Evolutionary conservation across 2,113 vertebrate species (phyloP).

Genomic region (Zapornia atra): DNA sequence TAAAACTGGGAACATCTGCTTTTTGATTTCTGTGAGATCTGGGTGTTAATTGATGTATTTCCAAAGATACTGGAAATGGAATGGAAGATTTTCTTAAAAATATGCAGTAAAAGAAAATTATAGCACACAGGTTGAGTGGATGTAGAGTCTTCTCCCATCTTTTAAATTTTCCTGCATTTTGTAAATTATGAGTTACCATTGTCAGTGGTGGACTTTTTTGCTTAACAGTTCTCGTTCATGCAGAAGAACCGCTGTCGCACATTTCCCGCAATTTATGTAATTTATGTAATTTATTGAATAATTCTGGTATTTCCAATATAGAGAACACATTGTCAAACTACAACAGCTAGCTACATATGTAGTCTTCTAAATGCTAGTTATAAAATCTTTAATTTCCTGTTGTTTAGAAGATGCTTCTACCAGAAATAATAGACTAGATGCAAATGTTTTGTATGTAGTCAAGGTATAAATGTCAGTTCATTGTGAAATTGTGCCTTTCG

Average conservation of each 20-base stretch:
- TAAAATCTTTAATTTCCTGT: not conserved
- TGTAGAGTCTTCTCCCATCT: not conserved
- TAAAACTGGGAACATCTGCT: conserved; percentile 50
- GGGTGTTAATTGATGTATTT: conserved; percentile 34
- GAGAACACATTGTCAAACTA: not conserved
- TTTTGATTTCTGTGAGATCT: conserved; percentile 8
- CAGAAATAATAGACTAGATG: not conserved
- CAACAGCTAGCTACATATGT: not conserved
- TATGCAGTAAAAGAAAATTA: not conserved
- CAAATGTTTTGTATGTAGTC: not conserved
- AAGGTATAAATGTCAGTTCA: not conserved
- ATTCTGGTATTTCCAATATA: not conserved
- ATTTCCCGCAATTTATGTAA: not conserved
- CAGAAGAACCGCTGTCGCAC: not conserved
- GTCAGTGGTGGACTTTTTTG: not conserved
- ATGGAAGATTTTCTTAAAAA: not conserved
- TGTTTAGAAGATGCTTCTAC: not conserved
- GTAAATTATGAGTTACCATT: not conserved
- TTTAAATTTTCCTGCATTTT: not conserved
- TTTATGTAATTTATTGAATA: not conserved
- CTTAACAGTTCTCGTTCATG: not conserved
- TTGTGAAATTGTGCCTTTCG: not conserved
- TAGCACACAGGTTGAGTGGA: not conserved
- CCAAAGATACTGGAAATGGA: not conserved
- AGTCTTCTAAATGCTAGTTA: not conserved